Conservation (phyloP, 1,140 invertebrate species). For the Bombus sylvicola region DNA sequence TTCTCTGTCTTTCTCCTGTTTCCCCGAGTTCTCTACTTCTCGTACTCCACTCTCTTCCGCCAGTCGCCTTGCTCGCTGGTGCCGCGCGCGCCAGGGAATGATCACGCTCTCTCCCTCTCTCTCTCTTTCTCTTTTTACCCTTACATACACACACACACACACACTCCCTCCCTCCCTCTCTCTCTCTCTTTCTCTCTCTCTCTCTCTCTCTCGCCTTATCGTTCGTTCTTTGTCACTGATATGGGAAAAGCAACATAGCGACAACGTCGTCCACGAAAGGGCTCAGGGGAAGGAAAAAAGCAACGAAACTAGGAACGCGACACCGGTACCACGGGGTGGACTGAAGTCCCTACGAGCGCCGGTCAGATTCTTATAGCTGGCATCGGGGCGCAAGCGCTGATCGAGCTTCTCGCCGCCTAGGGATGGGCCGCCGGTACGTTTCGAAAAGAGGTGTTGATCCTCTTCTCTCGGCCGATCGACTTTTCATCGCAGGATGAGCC, state of each 20-base stretch:
- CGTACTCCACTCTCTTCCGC: not conserved
- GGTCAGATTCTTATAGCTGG: conserved; percentile 54
- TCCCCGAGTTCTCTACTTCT: not conserved
- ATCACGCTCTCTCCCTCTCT: not conserved
- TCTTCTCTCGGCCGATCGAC: conserved; percentile 57
- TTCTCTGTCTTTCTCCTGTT: not conserved
- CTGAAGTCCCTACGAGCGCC: conserved; percentile 54
- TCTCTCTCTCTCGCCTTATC: not conserved
- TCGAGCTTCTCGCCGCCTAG: conserved; percentile 39
- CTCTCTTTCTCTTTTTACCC: not conserved
- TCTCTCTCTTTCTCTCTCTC: not conserved
- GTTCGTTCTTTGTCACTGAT: conserved; percentile 23
- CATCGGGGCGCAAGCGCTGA: conserved; percentile 50
- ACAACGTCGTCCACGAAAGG: conserved; percentile 19
- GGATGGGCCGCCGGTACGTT: conserved; percentile 60
- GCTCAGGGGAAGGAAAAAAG: not conserved
- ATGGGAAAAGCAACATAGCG: conserved; percentile 39
- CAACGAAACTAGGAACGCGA: conserved; percentile 16
- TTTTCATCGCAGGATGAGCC: conserved; percentile 52
- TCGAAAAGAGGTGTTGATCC: conserved; percentile 64
- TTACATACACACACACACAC: too few relatives aligned
- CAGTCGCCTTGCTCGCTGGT: not conserved
- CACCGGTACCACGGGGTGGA: conserved; percentile 57
- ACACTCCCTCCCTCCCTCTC: not conserved
- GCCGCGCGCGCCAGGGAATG: not conserved